Evolutionary conservation across 2,113 vertebrate species (phyloP).

Genomic region (Sinocyclocheilus maitianheensis): DNA sequence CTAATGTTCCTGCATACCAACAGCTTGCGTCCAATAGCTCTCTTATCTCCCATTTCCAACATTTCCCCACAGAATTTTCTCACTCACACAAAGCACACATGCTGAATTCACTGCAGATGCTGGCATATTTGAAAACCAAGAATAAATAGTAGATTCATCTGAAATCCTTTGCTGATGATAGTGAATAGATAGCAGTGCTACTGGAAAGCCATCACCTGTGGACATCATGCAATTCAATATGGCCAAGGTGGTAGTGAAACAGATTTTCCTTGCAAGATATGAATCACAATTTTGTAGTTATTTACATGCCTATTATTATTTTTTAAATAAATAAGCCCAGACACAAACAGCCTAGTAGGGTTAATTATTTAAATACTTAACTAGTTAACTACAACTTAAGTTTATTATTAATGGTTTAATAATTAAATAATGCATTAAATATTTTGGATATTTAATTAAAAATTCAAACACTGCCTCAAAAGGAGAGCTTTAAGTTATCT

Average conservation of each 20-base stretch:
- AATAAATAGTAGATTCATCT: slow-evolving; percentile 26
- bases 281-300: not conserved
- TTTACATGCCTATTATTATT: not conserved
- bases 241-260: not conserved
- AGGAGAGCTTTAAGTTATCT: no score
- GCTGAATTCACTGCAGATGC: slow-evolving; percentile 13
- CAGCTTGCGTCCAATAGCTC: not conserved
- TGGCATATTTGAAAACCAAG: slow-evolving; percentile 24
- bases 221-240: not conserved
- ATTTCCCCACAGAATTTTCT: slow-evolving; percentile 18
- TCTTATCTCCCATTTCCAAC: slow-evolving; percentile 37
- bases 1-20: slow-evolving; percentile 28
- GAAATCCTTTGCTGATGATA: not conserved
- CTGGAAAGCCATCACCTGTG: not conserved
- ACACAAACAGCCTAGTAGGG: no score
- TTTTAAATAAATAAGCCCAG: no score
- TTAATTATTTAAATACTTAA: no score
- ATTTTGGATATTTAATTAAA: no score
- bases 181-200: not conserved
- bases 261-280: not conserved
- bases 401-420: no score
- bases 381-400: no score
- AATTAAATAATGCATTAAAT: no score
- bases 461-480: no score
- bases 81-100: slow-evolving; percentile 28